A percentile compares a stretch with the other conserved stretches of the same genome.
These are phyloP conservation scores for Gallinago jamesoni DNA, from an alignment of 2,113 vertebrate species.

Conservation along the genomic window DNA sequence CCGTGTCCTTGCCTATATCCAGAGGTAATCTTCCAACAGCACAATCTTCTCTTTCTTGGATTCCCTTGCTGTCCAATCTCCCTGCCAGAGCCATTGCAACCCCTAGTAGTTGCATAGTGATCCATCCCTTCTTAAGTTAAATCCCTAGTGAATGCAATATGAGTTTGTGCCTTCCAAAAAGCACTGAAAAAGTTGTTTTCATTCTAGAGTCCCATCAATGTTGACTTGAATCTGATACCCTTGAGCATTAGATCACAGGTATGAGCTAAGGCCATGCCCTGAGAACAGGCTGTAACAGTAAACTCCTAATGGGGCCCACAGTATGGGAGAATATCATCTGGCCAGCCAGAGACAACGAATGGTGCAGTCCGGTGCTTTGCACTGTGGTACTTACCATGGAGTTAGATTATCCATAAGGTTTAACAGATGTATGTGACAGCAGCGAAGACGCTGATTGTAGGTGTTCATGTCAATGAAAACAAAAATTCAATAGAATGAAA, in stretches of 20 bases:
- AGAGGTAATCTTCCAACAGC: background rate
- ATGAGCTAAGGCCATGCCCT: background rate
- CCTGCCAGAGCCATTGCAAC: background rate
- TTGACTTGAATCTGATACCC: background rate
- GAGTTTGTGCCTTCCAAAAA: background rate
- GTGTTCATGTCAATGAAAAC: background rate
- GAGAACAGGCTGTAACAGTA: background rate
- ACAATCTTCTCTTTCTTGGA: background rate
- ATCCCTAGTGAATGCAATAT: background rate
- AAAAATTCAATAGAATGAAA: background rate
- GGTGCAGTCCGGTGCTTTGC: background rate
- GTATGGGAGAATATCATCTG: background rate
- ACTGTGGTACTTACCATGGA: accelerated
- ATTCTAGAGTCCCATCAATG: background rate
- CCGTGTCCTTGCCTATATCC: background rate
- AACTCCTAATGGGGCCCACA: background rate
- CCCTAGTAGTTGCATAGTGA: background rate
- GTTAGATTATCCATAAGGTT: background rate
- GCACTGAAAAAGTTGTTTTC: background rate
- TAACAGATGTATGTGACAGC: background rate
- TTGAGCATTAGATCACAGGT: background rate
- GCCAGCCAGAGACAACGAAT: background rate
- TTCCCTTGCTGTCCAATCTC: background rate
- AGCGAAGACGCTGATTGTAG: background rate
- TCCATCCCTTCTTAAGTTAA: background rate